Evolutionary conservation across 2,797 vertebrate species (phyloP), one percentile per base, ranked within the genome.

Genomic region (Chrosomus eos): DNA sequence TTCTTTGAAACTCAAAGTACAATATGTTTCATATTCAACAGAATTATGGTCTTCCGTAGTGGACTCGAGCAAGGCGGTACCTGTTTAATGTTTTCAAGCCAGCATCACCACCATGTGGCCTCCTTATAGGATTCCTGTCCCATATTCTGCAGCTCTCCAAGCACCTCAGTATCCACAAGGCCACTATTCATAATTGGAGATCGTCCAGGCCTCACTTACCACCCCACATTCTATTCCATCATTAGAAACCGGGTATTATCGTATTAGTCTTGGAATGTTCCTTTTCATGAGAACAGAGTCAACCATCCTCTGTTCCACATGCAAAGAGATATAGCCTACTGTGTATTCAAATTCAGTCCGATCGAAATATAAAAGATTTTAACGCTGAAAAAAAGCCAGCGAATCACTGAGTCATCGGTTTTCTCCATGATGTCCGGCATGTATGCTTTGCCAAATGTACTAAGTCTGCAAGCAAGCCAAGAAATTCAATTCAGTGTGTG

Each of bases 241-340:
- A 82, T 88, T 88, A 82, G 81, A 89, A 86, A 88, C 78, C 60
- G 78, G 70, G 86, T 70, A 88, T 87, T 89, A 88, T 84, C 70
- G 77, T 87, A 88, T 90, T 89, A 88, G 86, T 81, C 77, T 71
- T 87, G 87, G 85, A 88, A 89, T 89, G 87, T 81, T 88, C 81
- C 82, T 72, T 87, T 83, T 85, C 81, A 66, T 87, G 86, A 64
- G 80, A 83, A 87, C 71, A 28, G 60, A 76, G 53, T 79, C 60
- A 64, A 71, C 64, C 62, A 74, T 84, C 51, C 79, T 79, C 80
- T 45, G 75, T 66, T 51, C 43, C 62, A 81, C 55, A 85, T 80
- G 55, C 76, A 72, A 43, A 10, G 53, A 85, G 53, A 73, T 21
- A 71, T 79, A 48, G 45, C 45, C 45, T 48, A 51, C 23, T 26